Percentiles rank a stretch among this genome's conserved stretches.
Conservation (phyloP, 2,113 vertebrate species). For the Brienomyrus longianalis region DNA sequence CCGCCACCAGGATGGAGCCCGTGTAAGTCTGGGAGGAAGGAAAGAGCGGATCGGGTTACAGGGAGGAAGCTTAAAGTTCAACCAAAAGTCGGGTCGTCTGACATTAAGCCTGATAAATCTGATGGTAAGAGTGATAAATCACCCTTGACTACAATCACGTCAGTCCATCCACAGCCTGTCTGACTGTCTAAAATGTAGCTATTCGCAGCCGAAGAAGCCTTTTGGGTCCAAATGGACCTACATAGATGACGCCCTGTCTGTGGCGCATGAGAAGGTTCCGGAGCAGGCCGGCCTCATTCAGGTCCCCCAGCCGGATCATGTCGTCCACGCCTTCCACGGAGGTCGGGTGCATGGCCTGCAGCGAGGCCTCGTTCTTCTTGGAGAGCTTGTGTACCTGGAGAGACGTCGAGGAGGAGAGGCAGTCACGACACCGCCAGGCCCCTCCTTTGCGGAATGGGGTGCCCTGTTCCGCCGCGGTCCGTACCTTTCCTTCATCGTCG, state of each 20-base stretch:
- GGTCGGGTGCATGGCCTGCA: slow-evolving; percentile 81
- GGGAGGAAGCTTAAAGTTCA: too few species aligned
- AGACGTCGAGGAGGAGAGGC: background rate
- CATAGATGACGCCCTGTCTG: slow-evolving; percentile 83
- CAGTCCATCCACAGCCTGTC: background rate
- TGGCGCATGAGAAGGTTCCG: slow-evolving; percentile 89
- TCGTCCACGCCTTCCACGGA: slow-evolving; percentile 82
- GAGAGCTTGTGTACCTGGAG: slow-evolving; percentile 79
- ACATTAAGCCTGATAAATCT: too few species aligned
- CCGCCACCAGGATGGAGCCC: slow-evolving; percentile 70
- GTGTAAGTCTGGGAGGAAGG: slow-evolving; percentile 62
- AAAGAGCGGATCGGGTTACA: background rate
- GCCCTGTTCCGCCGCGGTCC: background rate
- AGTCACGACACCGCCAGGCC: background rate
- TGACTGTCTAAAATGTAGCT: background rate
- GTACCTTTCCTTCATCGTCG: slow-evolving; percentile 87
- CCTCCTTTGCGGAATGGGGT: background rate
- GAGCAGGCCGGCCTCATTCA: slow-evolving; percentile 87
- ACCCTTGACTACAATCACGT: background rate
- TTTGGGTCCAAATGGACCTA: slow-evolving; percentile 52
- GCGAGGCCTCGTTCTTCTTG: slow-evolving; percentile 49
- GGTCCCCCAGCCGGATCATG: slow-evolving; percentile 87
- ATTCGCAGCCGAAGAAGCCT: background rate
- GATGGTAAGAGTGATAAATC: too few species aligned
- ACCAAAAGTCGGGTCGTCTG: too few species aligned